A percentile compares a stretch with the other conserved stretches of the same genome.
Conservation (phyloP, 2,113 vertebrate species). For the Symphodus melops region DNA sequence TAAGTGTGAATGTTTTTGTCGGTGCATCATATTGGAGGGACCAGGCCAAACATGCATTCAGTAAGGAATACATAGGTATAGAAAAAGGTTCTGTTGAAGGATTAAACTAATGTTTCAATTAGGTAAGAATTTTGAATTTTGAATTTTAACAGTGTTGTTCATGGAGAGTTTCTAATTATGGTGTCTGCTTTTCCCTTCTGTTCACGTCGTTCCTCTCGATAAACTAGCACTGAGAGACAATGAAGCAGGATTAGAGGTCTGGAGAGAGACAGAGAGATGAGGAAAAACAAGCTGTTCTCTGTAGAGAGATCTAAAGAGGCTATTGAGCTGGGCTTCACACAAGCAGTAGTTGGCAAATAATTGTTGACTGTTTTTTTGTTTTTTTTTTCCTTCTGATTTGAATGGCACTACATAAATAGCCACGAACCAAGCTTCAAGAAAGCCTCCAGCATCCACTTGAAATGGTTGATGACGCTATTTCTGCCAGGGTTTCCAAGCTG, state of each 20-base stretch:
- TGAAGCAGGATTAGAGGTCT: constrained; percentile 63
- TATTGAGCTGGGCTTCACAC: constrained; percentile 61
- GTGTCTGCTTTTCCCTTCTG: constrained; percentile 57
- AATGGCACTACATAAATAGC: constrained; percentile 59
- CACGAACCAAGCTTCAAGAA: constrained; percentile 50
- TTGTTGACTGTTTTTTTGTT: constrained; percentile 39
- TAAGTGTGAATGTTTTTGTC: background rate
- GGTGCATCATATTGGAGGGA: constrained; percentile 13
- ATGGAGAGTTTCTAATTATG: constrained; percentile 57
- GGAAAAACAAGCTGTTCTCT: constrained; percentile 68
- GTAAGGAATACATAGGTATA: background rate
- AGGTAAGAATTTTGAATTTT: background rate
- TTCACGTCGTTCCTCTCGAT: constrained; percentile 36
- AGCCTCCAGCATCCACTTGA: constrained; percentile 29
- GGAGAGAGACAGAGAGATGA: constrained; percentile 51
- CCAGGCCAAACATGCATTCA: background rate
- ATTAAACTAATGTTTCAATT: constrained; percentile 1
- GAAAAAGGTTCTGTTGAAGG: constrained; percentile 33
- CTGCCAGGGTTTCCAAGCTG: constrained; percentile 39
- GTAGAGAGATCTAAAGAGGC: constrained; percentile 66
- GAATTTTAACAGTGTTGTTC: constrained; percentile 33
- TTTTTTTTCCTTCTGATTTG: constrained; percentile 31
- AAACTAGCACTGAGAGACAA: constrained; percentile 58
- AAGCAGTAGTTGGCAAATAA: constrained; percentile 62
- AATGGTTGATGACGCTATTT: constrained; percentile 34